Conservation (phyloP, 1,140 invertebrate species). For the Drosophila equinoxialis region DNA sequence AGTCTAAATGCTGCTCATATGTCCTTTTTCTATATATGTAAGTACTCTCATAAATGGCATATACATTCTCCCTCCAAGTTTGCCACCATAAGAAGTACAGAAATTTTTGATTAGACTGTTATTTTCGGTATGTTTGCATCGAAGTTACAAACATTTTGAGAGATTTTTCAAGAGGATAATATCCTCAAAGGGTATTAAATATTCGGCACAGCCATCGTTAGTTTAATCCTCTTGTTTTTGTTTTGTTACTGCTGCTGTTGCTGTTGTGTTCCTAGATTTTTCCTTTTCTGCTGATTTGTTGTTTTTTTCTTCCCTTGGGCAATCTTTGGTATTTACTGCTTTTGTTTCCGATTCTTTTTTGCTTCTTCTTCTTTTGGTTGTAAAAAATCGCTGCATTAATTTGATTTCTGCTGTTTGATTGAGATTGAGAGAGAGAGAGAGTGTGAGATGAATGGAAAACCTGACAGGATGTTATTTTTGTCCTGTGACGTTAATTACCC, state of each 20-base stretch:
- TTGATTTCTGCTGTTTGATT: constrained; percentile 48
- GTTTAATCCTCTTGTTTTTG: too few species aligned
- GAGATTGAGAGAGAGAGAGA: constrained; percentile 42
- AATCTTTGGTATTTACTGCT: constrained; percentile 5
- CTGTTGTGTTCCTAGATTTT: background rate
- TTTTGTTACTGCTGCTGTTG: too few species aligned
- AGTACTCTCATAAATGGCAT: too few species aligned
- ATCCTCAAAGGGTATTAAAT: too few species aligned
- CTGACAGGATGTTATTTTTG: constrained; percentile 10
- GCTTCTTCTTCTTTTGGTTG: constrained; percentile 7
- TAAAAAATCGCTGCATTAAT: constrained; percentile 62
- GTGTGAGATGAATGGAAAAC: constrained; percentile 1
- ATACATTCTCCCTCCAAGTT: too few species aligned
- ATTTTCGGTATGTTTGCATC: too few species aligned
- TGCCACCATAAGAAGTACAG: background rate
- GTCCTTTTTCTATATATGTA: constrained; percentile 18
- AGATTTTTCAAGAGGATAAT: too few species aligned
- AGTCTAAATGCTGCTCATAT: constrained; percentile 63
- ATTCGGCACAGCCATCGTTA: too few species aligned
- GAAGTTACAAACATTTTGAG: too few species aligned
- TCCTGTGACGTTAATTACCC: constrained; percentile 70
- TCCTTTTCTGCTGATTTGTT: constrained; percentile 59
- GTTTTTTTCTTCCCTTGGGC: constrained; percentile 40
- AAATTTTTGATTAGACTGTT: too few species aligned
- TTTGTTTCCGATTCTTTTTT: background rate